phyloP scores from a whole-genome alignment of 2,113 vertebrate genomes.

The Alouatta palliata region DNA sequence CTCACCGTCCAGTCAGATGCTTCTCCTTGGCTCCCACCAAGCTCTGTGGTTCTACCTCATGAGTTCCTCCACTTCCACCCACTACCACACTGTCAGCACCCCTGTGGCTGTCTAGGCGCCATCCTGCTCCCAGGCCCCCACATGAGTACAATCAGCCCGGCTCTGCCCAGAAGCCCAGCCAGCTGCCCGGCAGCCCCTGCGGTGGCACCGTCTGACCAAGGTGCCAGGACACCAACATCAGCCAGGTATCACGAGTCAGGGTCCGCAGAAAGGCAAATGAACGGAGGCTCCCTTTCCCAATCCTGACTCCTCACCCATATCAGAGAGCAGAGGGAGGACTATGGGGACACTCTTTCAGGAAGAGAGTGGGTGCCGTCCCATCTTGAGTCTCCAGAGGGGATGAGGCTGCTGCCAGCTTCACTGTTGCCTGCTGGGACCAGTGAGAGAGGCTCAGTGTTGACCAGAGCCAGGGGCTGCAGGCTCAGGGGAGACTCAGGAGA shows the following conservation, averaged over 20 bases:
- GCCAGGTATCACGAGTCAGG: not conserved
- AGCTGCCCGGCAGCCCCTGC: not conserved
- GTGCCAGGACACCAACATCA: rapidly evolving
- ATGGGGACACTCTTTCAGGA: not conserved
- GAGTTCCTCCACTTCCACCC: not conserved
- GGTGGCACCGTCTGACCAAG: no score
- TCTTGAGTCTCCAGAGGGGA: not conserved
- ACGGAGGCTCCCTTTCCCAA: not conserved
- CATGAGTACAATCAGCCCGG: no score
- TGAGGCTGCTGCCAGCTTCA: not conserved
- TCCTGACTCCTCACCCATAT: not conserved
- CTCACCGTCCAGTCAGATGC: rapidly evolving
- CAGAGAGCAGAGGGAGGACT: not conserved
- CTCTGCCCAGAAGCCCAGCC: not conserved
- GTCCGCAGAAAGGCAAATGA: not conserved
- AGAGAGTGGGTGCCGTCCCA: not conserved
- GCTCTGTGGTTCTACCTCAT: not conserved
- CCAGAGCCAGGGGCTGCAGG: not conserved
- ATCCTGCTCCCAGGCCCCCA: not conserved
- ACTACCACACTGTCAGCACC: rapidly evolving
- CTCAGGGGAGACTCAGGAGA: not conserved
- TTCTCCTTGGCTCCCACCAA: not conserved
- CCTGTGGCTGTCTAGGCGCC: not conserved
- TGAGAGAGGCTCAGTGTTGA: not conserved
- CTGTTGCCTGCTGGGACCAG: not conserved